Percentiles rank a stretch among this genome's conserved stretches.
These are phyloP conservation scores for Entomyzon cyanotis DNA, from an alignment of 2,113 vertebrate species.

Conservation along the genomic window DNA sequence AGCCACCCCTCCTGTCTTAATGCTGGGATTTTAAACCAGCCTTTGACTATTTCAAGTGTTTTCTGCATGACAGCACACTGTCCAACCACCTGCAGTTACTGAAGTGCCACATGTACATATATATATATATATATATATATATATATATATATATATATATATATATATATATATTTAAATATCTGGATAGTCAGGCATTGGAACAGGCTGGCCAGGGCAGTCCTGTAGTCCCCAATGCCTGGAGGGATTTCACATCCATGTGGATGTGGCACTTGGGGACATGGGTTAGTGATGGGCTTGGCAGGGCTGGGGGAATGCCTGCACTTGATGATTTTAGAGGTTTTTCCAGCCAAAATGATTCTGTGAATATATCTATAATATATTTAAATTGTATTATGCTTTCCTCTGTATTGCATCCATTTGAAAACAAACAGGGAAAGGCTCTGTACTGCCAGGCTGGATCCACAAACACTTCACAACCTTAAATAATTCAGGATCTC, in stretches of 20 bases:
- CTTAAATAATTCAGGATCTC: slow-evolving; percentile 3
- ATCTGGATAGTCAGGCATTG: not conserved
- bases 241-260: not conserved
- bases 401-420: not conserved
- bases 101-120: not conserved
- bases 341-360: not conserved
- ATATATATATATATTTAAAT: not conserved
- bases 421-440: not conserved
- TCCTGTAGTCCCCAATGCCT: not conserved
- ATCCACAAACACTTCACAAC: not conserved
- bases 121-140: not conserved
- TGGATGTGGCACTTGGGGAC: not conserved
- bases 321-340: not conserved
- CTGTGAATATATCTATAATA: not conserved
- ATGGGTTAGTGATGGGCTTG: not conserved
- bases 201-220: not conserved
- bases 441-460: not conserved
- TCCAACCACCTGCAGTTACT: not conserved
- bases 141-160: not conserved
- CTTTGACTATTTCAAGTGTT: not conserved
- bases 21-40: not conserved
- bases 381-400: rapidly evolving
- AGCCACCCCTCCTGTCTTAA: not conserved
- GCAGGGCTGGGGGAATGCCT: not conserved
- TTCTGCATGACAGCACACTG: not conserved